Base-by-base conservation (phyloP, 1,140 invertebrate genomes). In the Leguminivora glycinivorella region DNA sequence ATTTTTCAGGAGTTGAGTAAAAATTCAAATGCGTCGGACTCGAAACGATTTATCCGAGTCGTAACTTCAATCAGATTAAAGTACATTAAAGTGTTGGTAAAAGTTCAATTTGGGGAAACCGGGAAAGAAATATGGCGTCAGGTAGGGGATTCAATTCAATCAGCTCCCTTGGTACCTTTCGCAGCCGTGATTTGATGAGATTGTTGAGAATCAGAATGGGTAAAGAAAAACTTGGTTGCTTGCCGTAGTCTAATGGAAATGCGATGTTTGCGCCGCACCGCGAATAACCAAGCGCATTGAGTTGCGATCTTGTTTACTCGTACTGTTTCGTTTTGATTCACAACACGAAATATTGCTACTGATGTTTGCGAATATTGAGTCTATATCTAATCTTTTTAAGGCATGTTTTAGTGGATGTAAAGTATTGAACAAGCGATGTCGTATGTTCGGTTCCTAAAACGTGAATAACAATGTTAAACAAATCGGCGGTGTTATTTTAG, bases 121-220 rank as follows among this genome's bases (percentile, higher is more conserved):
- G 83, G 81, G 74, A 76, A 89, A 88, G 85, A 88, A 91, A 88
- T 89, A 87, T 84, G 78, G 81, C 76, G 79, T 70, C 82, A 88
- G 83, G 87, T 86, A 84, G 77, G 73, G 85, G 75, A 80, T 85
- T 89, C 87, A 90, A 91, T 91, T 89, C 89, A 90, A 91, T 91
- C 89, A 91, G 84, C 75, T 85, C 87, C 86, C 83, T 84, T 80
- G 85, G 82, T 87, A 78, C 83, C 81, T 89, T 81, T 82, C 81
- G 79, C 79, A 76, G 78, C 76, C 70, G 78, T 84, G 87, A 89
- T 91, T 90, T 91, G 89, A 90, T 91, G 89, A 87, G 89, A 89
- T 90, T 90, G 87, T 91, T 85, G 83, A 80, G 83, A 90, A 89
- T 85, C 84, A 85, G 83, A 89, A 91, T 89, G 83, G 81, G 76